These are phyloP conservation scores for Strigamia maritima DNA, from an alignment of 2,888 invertebrate genomes.

Conservation along the genomic window DNA sequence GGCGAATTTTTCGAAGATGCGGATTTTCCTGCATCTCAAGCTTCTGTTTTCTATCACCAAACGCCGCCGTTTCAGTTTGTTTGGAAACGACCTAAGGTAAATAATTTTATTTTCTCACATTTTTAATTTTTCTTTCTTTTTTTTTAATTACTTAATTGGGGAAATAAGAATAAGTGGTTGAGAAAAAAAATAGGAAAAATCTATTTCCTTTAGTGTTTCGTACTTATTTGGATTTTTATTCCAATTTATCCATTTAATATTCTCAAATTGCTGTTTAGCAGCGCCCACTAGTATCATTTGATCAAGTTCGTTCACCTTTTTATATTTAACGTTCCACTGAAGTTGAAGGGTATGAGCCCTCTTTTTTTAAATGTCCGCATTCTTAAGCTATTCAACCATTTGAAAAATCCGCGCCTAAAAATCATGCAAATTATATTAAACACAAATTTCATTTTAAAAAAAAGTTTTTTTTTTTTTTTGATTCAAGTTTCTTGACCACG, in stretches of 20 bases:
- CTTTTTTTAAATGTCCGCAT: background rate
- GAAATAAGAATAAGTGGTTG: too few relatives aligned
- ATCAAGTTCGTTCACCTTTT: constrained; percentile 4
- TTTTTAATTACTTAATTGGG: background rate
- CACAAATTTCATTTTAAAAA: too few relatives aligned
- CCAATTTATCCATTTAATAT: background rate
- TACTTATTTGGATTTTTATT: background rate
- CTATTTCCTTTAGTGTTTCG: background rate
- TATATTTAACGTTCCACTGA: background rate
- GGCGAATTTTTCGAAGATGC: constrained; percentile 85
- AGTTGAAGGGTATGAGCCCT: background rate
- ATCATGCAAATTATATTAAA: background rate
- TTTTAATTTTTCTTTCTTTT: background rate
- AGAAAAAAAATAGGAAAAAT: too few relatives aligned
- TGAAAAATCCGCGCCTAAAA: background rate
- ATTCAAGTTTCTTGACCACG: too few relatives aligned
- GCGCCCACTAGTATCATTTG: background rate
- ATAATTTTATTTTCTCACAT: constrained; percentile 40
- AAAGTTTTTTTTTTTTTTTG: background rate
- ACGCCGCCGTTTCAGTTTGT: constrained; percentile 89
- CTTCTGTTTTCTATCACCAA: constrained; percentile 88
- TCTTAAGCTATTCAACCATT: background rate
- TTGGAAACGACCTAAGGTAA: constrained; percentile 83
- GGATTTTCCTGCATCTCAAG: constrained; percentile 82
- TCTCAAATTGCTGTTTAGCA: too few relatives aligned